Evolutionary conservation across 2,113 vertebrate genomes (phyloP).

Genomic region (Rattus norvegicus): GRCr8 NC_086021.1:50562001-50562500

Average conservation of each 20-base stretch:
- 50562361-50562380: too few species aligned
- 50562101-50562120: neutral
- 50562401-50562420: too few species aligned
- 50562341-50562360: too few species aligned
- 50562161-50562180: neutral
- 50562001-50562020: neutral
- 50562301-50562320: neutral
- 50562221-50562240: neutral
- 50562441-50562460: neutral
- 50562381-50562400: too few species aligned
- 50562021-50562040: neutral
- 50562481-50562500: neutral
- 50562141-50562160: neutral
- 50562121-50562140: neutral
- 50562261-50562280: neutral
- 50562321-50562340: neutral
- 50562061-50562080: neutral
- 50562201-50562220: neutral
- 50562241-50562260: neutral
- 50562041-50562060: neutral
- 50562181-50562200: too few species aligned
- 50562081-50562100: neutral
- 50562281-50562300: neutral
- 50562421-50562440: too few species aligned
- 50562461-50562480: neutral